A percentile compares a stretch with the other conserved stretches of the same genome.
Evolutionary conservation across 2,888 invertebrate genomes (phyloP).

Genomic region (Apotomis capreana): DNA sequence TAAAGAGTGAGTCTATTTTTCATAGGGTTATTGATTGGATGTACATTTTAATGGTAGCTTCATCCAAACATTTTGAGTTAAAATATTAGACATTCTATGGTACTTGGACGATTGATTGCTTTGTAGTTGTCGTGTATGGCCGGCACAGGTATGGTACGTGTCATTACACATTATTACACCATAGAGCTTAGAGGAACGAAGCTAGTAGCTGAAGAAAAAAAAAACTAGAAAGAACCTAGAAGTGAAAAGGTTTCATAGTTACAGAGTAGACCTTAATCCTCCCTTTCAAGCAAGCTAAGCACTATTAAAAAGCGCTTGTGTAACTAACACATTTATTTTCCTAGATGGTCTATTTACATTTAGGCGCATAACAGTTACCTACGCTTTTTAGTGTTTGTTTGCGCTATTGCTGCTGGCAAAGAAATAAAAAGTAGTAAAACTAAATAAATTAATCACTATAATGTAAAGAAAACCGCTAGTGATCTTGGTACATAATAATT

Average conservation of each 20-base stretch:
- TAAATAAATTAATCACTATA: background rate
- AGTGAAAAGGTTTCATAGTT: background rate
- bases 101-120: slow-evolving; percentile 39
- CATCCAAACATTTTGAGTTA: background rate
- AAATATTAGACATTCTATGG: slow-evolving; percentile 24
- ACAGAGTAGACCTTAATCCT: background rate
- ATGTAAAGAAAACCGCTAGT: background rate
- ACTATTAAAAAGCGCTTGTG: too few relatives aligned
- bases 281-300: too few relatives aligned
- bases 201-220: slow-evolving; percentile 18
- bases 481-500: too few relatives aligned
- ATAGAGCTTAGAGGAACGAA: slow-evolving; percentile 13
- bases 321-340: background rate
- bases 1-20: background rate
- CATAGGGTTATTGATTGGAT: background rate
- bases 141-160: slow-evolving; percentile 41
- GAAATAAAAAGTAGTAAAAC: background rate
- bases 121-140: slow-evolving; percentile 42
- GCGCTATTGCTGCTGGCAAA: background rate
- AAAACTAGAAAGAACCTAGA: background rate
- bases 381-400: slow-evolving; percentile 7
- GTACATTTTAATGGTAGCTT: background rate
- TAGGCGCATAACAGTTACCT: background rate
- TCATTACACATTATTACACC: slow-evolving; percentile 28
- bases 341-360: background rate